A percentile compares a stretch with the other conserved stretches of the same genome.
Evolutionary conservation across 2,113 vertebrate genomes (phyloP).

Genomic region (Parus major): DNA sequence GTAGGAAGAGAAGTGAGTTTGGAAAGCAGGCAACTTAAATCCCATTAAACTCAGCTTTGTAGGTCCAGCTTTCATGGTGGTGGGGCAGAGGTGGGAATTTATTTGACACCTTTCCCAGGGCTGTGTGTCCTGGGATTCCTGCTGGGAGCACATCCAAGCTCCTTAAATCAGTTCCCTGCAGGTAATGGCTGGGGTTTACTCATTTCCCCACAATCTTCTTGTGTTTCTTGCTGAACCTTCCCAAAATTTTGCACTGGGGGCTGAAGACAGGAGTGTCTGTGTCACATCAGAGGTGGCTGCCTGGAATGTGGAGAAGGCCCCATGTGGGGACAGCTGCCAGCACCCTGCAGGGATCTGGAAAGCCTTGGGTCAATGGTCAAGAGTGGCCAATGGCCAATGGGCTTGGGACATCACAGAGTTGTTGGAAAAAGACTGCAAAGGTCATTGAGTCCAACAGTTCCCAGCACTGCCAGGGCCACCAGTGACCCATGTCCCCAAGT

Average conservation of each 20-base stretch:
- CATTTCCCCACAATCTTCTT: background rate
- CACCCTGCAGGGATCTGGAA: background rate
- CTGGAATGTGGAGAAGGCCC: background rate
- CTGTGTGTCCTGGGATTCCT: background rate
- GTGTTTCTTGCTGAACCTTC: background rate
- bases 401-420: background rate
- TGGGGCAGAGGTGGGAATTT: background rate
- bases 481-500: background rate
- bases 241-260: background rate
- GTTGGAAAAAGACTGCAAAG: background rate
- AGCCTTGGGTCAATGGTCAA: background rate
- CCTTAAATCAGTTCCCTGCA: background rate
- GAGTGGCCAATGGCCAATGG: no score
- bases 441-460: accelerated
- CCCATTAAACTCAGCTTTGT: background rate
- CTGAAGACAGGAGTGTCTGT: background rate
- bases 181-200: background rate
- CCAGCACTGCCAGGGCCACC: background rate
- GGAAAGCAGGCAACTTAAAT: background rate
- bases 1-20: background rate
- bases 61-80: background rate
- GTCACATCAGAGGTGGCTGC: background rate
- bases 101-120: background rate
- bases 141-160: background rate
- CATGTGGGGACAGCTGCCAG: background rate